Conservation (phyloP, 2,113 vertebrate species). For the Macquaria ambigua region DNA sequence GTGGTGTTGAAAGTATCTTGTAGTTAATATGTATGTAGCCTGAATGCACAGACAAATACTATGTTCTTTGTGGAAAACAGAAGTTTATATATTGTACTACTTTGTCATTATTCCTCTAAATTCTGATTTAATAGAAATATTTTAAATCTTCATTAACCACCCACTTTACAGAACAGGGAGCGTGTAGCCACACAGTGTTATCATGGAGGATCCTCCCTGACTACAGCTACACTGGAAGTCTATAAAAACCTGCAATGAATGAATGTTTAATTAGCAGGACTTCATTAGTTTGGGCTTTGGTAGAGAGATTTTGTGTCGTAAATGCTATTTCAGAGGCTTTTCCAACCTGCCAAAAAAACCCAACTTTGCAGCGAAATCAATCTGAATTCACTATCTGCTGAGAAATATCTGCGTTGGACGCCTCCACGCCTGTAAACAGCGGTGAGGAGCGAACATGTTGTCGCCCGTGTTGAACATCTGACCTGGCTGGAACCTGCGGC, state of each 20-base stretch:
- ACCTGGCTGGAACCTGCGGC: slow-evolving; percentile 81
- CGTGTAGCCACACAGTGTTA: background rate
- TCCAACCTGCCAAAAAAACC: background rate
- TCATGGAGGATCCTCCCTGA: background rate
- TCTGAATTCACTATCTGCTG: background rate
- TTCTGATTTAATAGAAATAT: background rate
- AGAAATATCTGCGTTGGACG: slow-evolving; percentile 1
- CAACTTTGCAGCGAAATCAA: background rate
- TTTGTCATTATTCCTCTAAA: background rate
- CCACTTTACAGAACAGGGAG: background rate
- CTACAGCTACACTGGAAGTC: background rate
- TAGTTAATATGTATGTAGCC: background rate
- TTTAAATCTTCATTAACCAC: background rate
- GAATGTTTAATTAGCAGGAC: slow-evolving; percentile 51
- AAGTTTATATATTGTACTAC: background rate
- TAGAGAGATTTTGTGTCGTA: slow-evolving; percentile 10
- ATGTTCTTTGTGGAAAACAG: background rate
- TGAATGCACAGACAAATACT: background rate
- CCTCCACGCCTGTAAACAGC: slow-evolving; percentile 63
- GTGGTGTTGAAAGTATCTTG: background rate
- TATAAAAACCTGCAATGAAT: slow-evolving; percentile 29
- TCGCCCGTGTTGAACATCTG: slow-evolving; percentile 81
- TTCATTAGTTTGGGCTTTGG: slow-evolving; percentile 52
- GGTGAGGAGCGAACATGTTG: slow-evolving; percentile 80
- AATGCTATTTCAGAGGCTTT: background rate